A percentile compares a stretch with the other conserved stretches of the same genome.
These are phyloP conservation scores for Nasonia giraulti DNA, from an alignment of 1,140 invertebrate genomes.

Conservation along the genomic window DNA sequence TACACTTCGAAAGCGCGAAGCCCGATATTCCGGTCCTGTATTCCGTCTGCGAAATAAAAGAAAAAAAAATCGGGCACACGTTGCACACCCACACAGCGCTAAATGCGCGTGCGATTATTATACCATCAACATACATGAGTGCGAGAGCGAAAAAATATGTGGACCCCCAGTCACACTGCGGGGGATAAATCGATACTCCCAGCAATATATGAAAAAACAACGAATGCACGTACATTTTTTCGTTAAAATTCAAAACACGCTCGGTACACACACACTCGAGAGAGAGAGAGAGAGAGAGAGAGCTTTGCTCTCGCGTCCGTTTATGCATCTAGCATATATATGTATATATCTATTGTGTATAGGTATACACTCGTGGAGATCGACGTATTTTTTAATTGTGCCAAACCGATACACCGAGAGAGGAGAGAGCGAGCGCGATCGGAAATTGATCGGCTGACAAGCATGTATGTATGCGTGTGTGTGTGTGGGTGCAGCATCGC, in stretches of 20 bases:
- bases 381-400: slow-evolving; percentile 55
- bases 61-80: no score
- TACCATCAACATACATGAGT: neutral
- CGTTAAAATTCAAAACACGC: slow-evolving; percentile 37
- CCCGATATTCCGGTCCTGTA: neutral
- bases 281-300: no score
- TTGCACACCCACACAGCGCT: neutral
- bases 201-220: slow-evolving; percentile 16
- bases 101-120: slow-evolving; percentile 10
- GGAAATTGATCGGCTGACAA: slow-evolving; percentile 24
- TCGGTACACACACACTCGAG: slow-evolving; percentile 12
- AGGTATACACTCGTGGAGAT: neutral
- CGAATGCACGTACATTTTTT: slow-evolving; percentile 5
- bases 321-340: neutral
- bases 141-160: neutral
- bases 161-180: neutral
- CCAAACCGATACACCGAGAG: neutral
- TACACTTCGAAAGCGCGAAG: neutral
- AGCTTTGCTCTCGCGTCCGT: slow-evolving; percentile 42
- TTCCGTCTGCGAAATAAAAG: neutral
- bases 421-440: slow-evolving; percentile 1
- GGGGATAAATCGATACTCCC: neutral
- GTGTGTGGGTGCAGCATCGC: neutral
- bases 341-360: neutral
- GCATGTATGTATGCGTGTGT: no score